These are phyloP conservation scores for Nothura maculosa DNA, from an alignment of 2,797 vertebrate genomes.

Conservation along the genomic window DNA sequence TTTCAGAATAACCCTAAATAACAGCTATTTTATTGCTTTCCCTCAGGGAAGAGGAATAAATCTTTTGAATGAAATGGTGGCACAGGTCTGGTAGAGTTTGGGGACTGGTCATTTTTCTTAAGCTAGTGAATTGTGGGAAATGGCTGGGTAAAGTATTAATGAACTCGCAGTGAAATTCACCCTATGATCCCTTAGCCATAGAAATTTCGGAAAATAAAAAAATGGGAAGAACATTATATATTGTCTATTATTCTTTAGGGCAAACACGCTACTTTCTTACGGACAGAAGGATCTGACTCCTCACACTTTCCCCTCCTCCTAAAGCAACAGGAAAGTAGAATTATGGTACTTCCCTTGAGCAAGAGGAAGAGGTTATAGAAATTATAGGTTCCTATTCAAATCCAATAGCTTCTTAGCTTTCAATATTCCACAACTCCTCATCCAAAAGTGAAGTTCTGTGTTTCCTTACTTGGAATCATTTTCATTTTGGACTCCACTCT, in stretches of 20 bases:
- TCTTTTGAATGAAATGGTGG: background rate
- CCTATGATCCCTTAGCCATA: background rate
- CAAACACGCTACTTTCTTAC: background rate
- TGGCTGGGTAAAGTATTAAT: background rate
- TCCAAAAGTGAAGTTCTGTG: background rate
- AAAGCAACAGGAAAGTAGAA: background rate
- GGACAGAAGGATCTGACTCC: background rate
- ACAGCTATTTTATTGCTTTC: background rate
- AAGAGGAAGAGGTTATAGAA: background rate
- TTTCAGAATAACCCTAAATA: background rate
- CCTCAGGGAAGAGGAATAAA: background rate
- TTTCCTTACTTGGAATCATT: background rate
- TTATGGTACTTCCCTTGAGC: background rate
- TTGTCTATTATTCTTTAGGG: background rate
- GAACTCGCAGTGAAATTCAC: background rate
- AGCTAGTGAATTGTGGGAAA: background rate
- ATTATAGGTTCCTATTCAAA: background rate
- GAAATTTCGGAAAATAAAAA: background rate
- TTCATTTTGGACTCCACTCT: background rate
- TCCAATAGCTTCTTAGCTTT: background rate
- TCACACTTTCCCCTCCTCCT: background rate
- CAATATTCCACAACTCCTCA: background rate
- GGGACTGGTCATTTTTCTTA: background rate
- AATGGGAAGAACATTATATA: background rate
- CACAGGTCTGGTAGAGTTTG: background rate